Evolutionary conservation across 2,113 vertebrate species (phyloP).

Genomic region (Limanda limanda): DNA sequence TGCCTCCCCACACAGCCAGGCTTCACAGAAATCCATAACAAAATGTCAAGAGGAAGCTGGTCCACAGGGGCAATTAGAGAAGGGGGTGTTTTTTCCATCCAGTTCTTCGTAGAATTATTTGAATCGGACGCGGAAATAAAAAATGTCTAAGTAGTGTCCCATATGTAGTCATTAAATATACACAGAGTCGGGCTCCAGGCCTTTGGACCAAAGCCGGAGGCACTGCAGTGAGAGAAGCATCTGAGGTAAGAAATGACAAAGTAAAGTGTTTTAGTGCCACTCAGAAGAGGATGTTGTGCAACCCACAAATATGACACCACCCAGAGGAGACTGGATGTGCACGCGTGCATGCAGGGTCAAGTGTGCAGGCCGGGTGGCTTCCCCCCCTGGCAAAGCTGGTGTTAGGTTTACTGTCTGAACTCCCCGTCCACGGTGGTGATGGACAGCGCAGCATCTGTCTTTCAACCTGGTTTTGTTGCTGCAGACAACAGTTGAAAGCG

Average conservation of each 20-base stretch:
- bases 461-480: slow-evolving; percentile 48
- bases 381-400: slow-evolving; percentile 57
- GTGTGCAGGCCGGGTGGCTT: slow-evolving; percentile 38
- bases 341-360: slow-evolving; percentile 20
- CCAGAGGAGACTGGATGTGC: slow-evolving; percentile 42
- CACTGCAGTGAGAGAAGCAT: slow-evolving; percentile 1
- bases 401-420: slow-evolving; percentile 60
- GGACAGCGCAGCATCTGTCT: slow-evolving; percentile 53
- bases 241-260: slow-evolving; percentile 26
- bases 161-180: slow-evolving; percentile 55
- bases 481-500: slow-evolving; percentile 60
- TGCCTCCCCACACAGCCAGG: slow-evolving; percentile 41
- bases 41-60: slow-evolving; percentile 61
- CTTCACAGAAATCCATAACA: slow-evolving; percentile 48
- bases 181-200: slow-evolving; percentile 19
- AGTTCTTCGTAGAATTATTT: slow-evolving; percentile 17
- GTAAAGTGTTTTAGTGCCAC: slow-evolving; percentile 32
- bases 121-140: no score
- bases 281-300: slow-evolving; percentile 22
- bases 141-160: no score
- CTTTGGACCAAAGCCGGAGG: slow-evolving; percentile 15
- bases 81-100: neutral
- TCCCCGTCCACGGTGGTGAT: slow-evolving; percentile 46
- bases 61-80: slow-evolving; percentile 12
- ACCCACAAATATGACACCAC: slow-evolving; percentile 60